Evolutionary conservation across 2,888 invertebrate genomes (phyloP).

Genomic region (Alloplasta piceator): DNA sequence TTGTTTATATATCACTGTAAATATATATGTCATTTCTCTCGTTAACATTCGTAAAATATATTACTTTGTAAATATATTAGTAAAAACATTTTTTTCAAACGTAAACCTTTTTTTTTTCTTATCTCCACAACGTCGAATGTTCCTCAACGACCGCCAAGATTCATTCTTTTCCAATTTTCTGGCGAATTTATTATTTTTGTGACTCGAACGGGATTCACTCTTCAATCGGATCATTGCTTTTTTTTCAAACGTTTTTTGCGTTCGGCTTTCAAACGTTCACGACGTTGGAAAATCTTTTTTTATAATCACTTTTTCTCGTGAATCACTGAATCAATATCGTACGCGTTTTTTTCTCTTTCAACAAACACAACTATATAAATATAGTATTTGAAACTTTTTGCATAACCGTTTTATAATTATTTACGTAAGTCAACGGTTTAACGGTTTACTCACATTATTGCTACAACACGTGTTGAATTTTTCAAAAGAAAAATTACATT

Average conservation of each 20-base stretch:
- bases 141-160: slow-evolving; percentile 2
- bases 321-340: slow-evolving; percentile 39
- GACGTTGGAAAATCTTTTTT: slow-evolving; percentile 4
- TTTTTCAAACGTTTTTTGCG: not conserved
- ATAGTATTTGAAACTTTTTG: slow-evolving; percentile 22
- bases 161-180: slow-evolving; percentile 4
- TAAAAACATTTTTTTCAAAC: slow-evolving; percentile 57
- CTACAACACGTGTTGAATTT: slow-evolving; percentile 34
- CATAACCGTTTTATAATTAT: slow-evolving; percentile 39
- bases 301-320: slow-evolving; percentile 25
- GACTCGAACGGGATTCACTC: not conserved
- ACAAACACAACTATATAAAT: slow-evolving; percentile 19
- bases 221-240: slow-evolving; percentile 2
- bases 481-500: slow-evolving; percentile 4
- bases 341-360: slow-evolving; percentile 36
- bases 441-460: slow-evolving; percentile 37
- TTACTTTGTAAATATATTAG: slow-evolving; percentile 61
- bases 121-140: slow-evolving; percentile 17
- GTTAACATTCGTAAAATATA: slow-evolving; percentile 69
- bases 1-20: slow-evolving; percentile 44
- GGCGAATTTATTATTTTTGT: not conserved
- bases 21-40: slow-evolving; percentile 52
- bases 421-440: slow-evolving; percentile 23
- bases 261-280: not conserved
- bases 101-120: slow-evolving; percentile 5